Percentiles rank a stretch among this genome's conserved stretches.
phyloP scores from a whole-genome alignment of 2,888 invertebrate genomes.

The Acronicta leporina region DNA sequence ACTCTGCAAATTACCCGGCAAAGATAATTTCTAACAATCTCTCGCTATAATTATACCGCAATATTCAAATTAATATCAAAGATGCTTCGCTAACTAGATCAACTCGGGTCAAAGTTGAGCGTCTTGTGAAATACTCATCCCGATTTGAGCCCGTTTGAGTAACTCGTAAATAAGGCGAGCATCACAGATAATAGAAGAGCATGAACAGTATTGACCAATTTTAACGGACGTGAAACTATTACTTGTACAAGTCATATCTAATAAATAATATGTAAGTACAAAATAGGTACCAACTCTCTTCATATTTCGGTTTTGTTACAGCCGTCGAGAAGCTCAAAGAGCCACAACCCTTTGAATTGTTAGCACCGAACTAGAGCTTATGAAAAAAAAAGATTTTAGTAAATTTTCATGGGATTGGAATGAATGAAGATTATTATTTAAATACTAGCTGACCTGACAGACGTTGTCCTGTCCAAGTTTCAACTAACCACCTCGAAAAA shows the following conservation, averaged over 20 bases:
- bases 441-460: no score
- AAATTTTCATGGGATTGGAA: no score
- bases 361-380: no score
- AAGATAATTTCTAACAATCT: neutral
- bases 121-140: slow-evolving; percentile 46
- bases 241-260: slow-evolving; percentile 1
- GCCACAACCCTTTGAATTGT: no score
- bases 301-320: neutral
- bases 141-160: slow-evolving; percentile 44
- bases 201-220: slow-evolving; percentile 36
- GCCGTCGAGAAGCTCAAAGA: no score
- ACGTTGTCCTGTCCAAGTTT: no score
- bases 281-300: neutral
- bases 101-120: slow-evolving; percentile 45
- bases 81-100: slow-evolving; percentile 16
- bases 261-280: neutral
- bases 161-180: slow-evolving; percentile 34
- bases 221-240: slow-evolving; percentile 43
- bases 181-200: no score
- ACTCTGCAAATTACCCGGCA: no score
- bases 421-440: no score
- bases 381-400: no score
- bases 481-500: no score
- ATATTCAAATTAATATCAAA: slow-evolving; percentile 14
- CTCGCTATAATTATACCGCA: neutral